These are phyloP conservation scores for Alsophila aescularia DNA, from an alignment of 2,888 invertebrate species.

Conservation along the genomic window DNA sequence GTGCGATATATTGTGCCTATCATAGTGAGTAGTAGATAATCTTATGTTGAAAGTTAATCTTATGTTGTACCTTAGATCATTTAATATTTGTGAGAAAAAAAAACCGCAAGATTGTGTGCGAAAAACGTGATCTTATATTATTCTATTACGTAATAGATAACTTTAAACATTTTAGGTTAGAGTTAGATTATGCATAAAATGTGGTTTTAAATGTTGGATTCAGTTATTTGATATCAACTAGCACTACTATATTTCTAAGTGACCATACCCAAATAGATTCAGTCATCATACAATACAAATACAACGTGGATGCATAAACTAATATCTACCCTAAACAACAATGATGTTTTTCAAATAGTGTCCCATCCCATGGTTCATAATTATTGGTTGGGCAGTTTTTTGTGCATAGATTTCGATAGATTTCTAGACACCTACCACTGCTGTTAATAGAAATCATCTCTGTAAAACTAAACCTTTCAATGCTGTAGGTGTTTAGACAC, in stretches of 20 bases:
- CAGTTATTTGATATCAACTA: background rate
- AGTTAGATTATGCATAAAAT: background rate
- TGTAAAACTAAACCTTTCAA: no score
- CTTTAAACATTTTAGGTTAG: background rate
- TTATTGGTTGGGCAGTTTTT: no score
- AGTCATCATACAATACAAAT: background rate
- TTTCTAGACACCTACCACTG: no score
- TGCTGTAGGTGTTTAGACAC: no score
- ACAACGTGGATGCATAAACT: no score
- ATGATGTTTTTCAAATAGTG: no score
- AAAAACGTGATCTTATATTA: background rate
- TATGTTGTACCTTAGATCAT: background rate
- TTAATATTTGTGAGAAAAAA: background rate
- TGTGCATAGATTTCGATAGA: no score
- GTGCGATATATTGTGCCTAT: background rate
- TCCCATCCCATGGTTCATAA: no score
- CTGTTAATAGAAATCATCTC: no score
- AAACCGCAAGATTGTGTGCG: background rate
- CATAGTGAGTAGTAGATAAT: slow-evolving; percentile 2
- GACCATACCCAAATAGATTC: background rate
- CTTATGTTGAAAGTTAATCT: background rate
- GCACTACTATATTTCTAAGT: background rate
- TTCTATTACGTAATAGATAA: background rate
- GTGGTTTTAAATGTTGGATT: background rate
- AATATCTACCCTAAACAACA: no score